Evolutionary conservation across 1,140 invertebrate genomes (phyloP).

Genomic region (Sitophilus oryzae): DNA sequence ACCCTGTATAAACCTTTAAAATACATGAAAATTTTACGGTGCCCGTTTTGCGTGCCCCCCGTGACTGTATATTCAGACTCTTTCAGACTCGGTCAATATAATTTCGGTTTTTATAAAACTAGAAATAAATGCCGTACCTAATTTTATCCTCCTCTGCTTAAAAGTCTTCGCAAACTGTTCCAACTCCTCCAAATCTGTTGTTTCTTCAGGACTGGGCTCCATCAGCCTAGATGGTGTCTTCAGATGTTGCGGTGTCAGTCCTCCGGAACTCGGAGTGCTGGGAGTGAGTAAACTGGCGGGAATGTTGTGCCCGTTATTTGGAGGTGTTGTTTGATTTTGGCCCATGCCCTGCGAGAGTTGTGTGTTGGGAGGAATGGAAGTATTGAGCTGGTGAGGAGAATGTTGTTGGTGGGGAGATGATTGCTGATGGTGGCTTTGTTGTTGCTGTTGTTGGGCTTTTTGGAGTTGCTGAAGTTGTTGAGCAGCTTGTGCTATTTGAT

Average conservation of each 20-base stretch:
- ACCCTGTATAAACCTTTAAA: no score
- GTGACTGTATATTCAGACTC: no score
- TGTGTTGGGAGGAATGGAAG: conserved; percentile 50
- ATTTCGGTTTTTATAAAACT: no score
- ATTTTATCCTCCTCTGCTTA: conserved; percentile 91
- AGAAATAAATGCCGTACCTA: no score
- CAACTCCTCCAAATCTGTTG: conserved; percentile 90
- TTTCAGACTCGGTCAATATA: no score
- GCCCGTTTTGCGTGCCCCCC: no score
- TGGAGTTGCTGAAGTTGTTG: conserved; percentile 76
- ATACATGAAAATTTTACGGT: no score
- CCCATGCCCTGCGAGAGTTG: conserved; percentile 35
- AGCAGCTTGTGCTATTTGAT: conserved; percentile 75
- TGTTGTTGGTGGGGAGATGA: conserved; percentile 57
- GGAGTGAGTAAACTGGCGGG: conserved; percentile 50
- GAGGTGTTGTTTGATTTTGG: conserved; percentile 44
- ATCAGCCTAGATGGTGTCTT: conserved; percentile 53
- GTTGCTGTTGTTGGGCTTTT: conserved; percentile 75
- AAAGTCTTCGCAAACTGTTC: conserved; percentile 97
- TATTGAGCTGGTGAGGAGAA: conserved; percentile 44
- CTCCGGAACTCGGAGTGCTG: conserved; percentile 53
- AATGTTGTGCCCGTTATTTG: conserved; percentile 39
- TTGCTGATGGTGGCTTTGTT: conserved; percentile 72
- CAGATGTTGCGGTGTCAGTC: conserved; percentile 48
- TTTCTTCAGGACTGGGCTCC: conserved; percentile 81